phyloP scores from a whole-genome alignment of 2,113 vertebrate genomes.

The Malurus cyaneus region DNA sequence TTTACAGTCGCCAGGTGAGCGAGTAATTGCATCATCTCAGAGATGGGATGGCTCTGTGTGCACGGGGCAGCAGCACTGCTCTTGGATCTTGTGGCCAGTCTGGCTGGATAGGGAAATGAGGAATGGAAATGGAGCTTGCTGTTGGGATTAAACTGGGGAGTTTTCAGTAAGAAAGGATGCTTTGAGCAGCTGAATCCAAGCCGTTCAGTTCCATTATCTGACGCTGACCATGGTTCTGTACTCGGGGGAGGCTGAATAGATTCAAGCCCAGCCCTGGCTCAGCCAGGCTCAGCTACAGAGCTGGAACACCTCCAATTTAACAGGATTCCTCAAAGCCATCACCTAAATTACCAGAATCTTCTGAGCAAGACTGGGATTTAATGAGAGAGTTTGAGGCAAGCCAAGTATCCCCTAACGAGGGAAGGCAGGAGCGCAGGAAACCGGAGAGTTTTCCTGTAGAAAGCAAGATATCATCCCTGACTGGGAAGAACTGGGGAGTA shows the following conservation, averaged over 20 bases:
- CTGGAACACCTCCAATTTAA: not conserved
- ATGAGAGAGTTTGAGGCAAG: not conserved
- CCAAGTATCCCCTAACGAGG: not conserved
- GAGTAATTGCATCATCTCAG: conserved; percentile 21
- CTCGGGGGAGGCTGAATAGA: accelerated
- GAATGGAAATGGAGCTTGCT: not conserved
- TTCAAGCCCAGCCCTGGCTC: not conserved
- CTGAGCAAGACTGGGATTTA: not conserved
- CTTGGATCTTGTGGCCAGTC: not conserved
- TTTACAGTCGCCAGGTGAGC: conserved; percentile 55
- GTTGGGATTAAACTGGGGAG: not conserved
- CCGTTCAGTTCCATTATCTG: accelerated
- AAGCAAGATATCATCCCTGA: not conserved
- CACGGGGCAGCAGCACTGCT: not conserved
- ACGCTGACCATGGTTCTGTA: accelerated
- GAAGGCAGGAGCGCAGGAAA: not conserved
- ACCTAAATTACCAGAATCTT: not conserved
- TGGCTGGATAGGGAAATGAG: not conserved
- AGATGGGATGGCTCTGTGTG: not conserved
- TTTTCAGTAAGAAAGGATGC: not conserved
- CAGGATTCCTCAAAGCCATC: not conserved
- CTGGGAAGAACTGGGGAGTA: not conserved
- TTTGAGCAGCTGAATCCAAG: not conserved
- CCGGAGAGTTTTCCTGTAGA: not conserved
- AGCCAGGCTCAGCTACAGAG: not conserved